Evolutionary conservation across 1,140 invertebrate species (phyloP), one percentile per base, ranked within the genome.

Genomic region (Caligus rogercresseyi): DNA sequence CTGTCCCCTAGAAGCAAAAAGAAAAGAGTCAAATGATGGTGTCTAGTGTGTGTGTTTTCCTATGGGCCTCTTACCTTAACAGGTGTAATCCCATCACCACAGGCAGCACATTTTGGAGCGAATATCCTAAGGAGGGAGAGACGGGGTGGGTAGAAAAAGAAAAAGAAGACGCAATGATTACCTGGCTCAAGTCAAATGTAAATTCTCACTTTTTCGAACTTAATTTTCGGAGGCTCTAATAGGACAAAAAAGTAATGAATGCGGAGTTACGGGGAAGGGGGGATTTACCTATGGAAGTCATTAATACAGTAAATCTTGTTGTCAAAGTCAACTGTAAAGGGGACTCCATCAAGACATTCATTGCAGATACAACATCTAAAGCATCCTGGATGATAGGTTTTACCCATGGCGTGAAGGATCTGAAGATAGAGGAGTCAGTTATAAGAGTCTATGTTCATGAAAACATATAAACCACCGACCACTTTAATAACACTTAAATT

Each of bases 231-330:
- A 43, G n/a, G n/a, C n/a, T 43, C 31, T n/a, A 43, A 43, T 7
- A 43, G 7, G 7, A 11, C 31, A 11, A 43, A 43, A 43, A 43
- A 43, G n/a, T 11, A 43, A 11, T 43, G n/a, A 43, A 7, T 43
- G 31, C 31, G 7, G 7, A 7, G 7, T n/a, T 11, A 7, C n/a
- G n/a, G 31, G n/a, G 31, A 7, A 43, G n/a, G 7, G 31, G n/a
- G 7, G 7, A n/a, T 11, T 65, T 71, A 80, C 79, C 78, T 79
- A 75, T 98, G 93, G 73, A 97, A 98, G 75, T 98, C 94, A 70
- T 91, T 88, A 21, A 98, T 90, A 75, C 95, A 98, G 72, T 97
- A 98, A 65, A 98, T 95, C 76, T 96, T 95, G 74, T 96, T 94
- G 70, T 96, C 89, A 23, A 93, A 87, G 73, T 98, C 93, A 11